Percentiles rank a stretch among this genome's conserved stretches.
Conservation (phyloP, 2,888 invertebrate genomes). For the Luperina testacea region DNA sequence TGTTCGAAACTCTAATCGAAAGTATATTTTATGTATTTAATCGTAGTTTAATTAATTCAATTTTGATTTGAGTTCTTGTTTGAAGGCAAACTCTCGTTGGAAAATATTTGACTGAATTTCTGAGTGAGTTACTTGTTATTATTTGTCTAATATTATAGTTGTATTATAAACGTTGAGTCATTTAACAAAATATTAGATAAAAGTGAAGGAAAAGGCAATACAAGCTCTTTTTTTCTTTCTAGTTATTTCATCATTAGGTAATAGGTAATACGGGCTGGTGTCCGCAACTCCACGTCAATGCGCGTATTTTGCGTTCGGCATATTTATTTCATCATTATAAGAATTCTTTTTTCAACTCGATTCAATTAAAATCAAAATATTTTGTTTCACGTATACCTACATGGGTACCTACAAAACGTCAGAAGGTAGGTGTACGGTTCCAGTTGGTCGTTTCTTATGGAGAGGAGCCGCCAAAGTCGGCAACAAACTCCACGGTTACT, state of each 20-base stretch:
- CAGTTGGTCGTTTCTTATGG: too few species aligned
- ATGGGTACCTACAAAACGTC: not conserved
- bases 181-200: not conserved
- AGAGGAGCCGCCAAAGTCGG: not conserved
- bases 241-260: too few species aligned
- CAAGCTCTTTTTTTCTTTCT: too few species aligned
- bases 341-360: too few species aligned
- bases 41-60: constrained; percentile 51
- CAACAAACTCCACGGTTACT: not conserved
- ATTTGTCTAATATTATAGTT: constrained; percentile 7
- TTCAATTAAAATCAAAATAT: not conserved
- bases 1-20: constrained; percentile 35
- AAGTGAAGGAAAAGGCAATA: not conserved
- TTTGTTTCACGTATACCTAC: not conserved
- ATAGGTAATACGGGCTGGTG: too few species aligned
- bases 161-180: not conserved
- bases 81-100: constrained; percentile 21
- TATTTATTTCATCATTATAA: too few species aligned
- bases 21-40: constrained; percentile 23
- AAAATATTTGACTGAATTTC: constrained; percentile 24
- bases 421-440: not conserved
- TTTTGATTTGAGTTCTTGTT: constrained; percentile 55
- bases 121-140: constrained; percentile 23
- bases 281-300: too few species aligned
- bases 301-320: too few species aligned